These are phyloP conservation scores for Phylloscopus trochiloides DNA, from an alignment of 2,113 vertebrate species.

Conservation along the genomic window DNA sequence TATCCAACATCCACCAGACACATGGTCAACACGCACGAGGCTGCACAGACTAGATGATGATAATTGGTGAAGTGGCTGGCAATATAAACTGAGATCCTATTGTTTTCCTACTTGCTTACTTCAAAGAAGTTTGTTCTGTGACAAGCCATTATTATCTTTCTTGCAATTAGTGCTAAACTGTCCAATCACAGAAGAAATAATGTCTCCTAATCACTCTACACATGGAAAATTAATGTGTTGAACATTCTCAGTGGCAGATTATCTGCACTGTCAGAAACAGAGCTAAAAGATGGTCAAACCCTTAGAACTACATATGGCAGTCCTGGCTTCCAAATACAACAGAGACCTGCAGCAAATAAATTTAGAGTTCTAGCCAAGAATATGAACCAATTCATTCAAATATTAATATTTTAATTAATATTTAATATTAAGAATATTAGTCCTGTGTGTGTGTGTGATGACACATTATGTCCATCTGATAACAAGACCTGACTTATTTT, in stretches of 20 bases:
- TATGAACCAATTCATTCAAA: neutral
- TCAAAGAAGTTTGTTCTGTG: neutral
- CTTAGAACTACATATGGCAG: neutral
- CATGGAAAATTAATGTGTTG: neutral
- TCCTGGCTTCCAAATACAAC: neutral
- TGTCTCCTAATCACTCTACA: neutral
- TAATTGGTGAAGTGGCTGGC: neutral
- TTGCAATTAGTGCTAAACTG: neutral
- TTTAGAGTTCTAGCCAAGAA: neutral
- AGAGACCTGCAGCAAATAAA: neutral
- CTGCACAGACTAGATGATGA: neutral
- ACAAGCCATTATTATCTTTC: neutral
- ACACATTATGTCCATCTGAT: neutral
- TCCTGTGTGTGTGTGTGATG: neutral
- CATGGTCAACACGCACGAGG: rapidly evolving
- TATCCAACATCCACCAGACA: neutral
- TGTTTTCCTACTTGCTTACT: neutral
- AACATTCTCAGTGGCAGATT: neutral
- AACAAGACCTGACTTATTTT: neutral
- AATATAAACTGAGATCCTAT: neutral
- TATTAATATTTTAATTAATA: neutral
- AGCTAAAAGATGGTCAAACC: neutral
- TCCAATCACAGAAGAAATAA: neutral
- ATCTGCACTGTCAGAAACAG: neutral
- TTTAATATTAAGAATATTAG: no score